Base-by-base conservation (phyloP, 2,888 invertebrate species). In the Leptinotarsa tumamoca region DNA sequence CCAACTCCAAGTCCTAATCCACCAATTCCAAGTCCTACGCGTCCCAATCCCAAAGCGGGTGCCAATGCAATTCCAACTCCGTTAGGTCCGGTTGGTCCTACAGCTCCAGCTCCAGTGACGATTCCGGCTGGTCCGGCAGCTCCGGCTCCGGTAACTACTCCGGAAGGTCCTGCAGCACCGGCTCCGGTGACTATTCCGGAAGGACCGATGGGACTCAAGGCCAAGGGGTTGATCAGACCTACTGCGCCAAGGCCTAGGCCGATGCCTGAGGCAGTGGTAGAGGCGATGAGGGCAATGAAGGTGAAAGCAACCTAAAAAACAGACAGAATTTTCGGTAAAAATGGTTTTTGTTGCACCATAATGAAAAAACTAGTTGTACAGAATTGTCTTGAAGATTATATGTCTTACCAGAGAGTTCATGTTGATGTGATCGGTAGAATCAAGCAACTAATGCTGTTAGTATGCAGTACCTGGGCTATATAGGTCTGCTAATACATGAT, bases 171-270 rank as follows among this genome's bases (percentile, higher is more conserved):
- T 18, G 79, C 54, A n/a, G 80, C 79, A 17, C 79, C 79, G 3
- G 79, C 78, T 74, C 78, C 80, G 10, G 80, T 80, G 4, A 79
- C 79, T 13, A 80, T 54, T 69, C 80, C 80, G 4, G 80, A 79
- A 7, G 80, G 78, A 23, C 78, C 77, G 4, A 77, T 33, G 23
- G 75, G 72, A 68, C 77, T 74, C 15, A 73, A 49, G 4, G 77
- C 77, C 63, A 68, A 68, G 14, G 75, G 72, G 72, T 54, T 72
- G 54, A 75, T 43, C 21, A 61, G 1, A 33, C 33, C 74, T 15
- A 63, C 75, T 7, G 27, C 71, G 17, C 78, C 75, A 27, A 56
- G 63, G 4, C 73, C 70, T 0, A 33, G 33, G 33, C 33, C 33
- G 7, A 76, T 33, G 33, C 33, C 33, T 15, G 73, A 74, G 68